phyloP scores from a whole-genome alignment of 2,797 vertebrate genomes.

The Arnoldichthys spilopterus region DNA sequence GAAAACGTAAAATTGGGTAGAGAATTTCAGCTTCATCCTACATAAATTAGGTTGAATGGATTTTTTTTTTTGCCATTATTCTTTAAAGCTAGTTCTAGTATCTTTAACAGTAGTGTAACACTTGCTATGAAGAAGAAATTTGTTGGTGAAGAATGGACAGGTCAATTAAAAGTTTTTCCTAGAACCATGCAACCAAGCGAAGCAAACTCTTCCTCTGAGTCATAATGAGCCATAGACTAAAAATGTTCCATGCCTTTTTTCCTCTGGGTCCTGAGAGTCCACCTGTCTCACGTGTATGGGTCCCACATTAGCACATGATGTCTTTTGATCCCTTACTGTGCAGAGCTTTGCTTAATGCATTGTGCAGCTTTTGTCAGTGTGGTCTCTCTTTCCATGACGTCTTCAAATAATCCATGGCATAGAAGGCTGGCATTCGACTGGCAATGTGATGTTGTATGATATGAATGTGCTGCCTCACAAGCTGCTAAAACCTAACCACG shows the following conservation, averaged over 20 bases:
- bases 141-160: not conserved
- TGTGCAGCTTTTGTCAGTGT: constrained; percentile 19
- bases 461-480: constrained; percentile 32
- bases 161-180: not conserved
- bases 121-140: no score
- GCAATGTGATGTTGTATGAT: constrained; percentile 37
- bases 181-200: not conserved
- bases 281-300: constrained; percentile 12
- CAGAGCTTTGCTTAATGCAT: constrained; percentile 14
- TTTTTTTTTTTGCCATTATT: no score
- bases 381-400: constrained; percentile 40
- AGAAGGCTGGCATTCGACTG: constrained; percentile 45
- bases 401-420: constrained; percentile 48
- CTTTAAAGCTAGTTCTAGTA: no score
- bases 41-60: no score
- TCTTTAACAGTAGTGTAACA: no score
- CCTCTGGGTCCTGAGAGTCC: not conserved
- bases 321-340: constrained; percentile 7
- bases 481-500: constrained; percentile 53
- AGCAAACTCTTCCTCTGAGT: not conserved
- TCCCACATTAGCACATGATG: constrained; percentile 16
- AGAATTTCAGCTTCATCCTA: no score
- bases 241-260: constrained; percentile 6
- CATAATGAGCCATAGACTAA: constrained; percentile 17
- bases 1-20: no score